Base-by-base conservation (phyloP, 2,888 invertebrate genomes). In the Heliconius cydno region DNA sequence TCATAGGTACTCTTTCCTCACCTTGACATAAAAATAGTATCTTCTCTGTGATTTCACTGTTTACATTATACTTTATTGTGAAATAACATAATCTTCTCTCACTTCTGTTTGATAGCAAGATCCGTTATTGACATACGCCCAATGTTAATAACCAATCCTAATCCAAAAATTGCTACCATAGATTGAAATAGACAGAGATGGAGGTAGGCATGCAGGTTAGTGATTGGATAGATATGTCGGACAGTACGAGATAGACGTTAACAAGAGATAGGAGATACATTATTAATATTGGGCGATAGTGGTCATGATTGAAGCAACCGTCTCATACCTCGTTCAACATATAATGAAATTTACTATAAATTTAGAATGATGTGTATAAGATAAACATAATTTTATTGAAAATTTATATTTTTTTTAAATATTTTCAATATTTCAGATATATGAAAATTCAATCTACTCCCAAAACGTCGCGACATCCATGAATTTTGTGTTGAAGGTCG, bases 401-500 rank as follows among this genome's bases (percentile, higher is more conserved):
- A 34, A 38, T 34, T 9, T 22, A 63, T 15, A 65, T 25, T 34
- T 10, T 12, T 15, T 30, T 15, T 1, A 15, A 30, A 19, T 19
- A 15, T n/a, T 10, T 10, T 10, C 22, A 30, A n/a, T 12, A 7
- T 70, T 70, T 70, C 41, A 70, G 70, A 38, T 70, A 41, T 19
- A 15, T 41, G 25, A 41, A 70, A 41, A n/a, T 19, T 41, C 25
- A 15, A 15, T 38, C 13, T 38, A n/a, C 52, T 52, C 28, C 30
- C 22, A 28, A 71, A 71, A 28, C 7, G 38, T 30, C 7, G 41
- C 1, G n/a, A 74, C 30, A 19, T 74, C 19, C 63, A 74, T 65
- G 80, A 65, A 30, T 72, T 57, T 74, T 15, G 73, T 60, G 75
- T 76, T 72, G 77, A 81, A 74, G 72, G 79, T 79, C 78, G 78